Evolutionary conservation across 2,797 vertebrate genomes (phyloP), one percentile per base, ranked within the genome.

Genomic region (Sciaenops ocellatus): DNA sequence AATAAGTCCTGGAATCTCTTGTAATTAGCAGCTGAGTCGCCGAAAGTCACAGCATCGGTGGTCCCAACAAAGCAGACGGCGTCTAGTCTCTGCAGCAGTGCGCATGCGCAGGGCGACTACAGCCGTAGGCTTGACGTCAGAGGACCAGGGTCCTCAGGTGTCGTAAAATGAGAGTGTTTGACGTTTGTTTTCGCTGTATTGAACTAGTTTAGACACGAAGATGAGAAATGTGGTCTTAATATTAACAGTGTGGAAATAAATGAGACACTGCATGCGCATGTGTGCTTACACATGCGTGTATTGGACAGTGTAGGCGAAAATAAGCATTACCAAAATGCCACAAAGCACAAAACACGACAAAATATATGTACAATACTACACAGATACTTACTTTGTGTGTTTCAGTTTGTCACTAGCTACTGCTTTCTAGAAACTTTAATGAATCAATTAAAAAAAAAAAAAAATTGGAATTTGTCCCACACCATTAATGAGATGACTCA

Each of bases 41-140:
- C 1, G 38, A 51, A 83, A 91, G 56, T 87, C 84, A 8, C 24
- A 62, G 69, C 79, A 81, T 65, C 86, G 69, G 82, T 72, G 76
- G 69, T 88, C 75, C 80, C 79, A 89, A 93, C 94, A 93, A 94
- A 94, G 88, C 86, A 79, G 79, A 85, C 83, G 56, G 71, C 56
- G 70, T 72, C 73, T 15, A 56, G 66, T 66, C 50, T 51, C 80
- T 55, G 52, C 30, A 7, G 0, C 5, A 84, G 0, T 0, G 90
- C 93, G 94, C 95, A 94, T 89, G 94, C 93, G 94, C 87, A 28
- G 1, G 2, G 2, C 57, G 18, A 48, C 48, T 65, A 79, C 84
- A 89, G 87, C 89, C 81, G 83, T 34, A 48, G 18, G 41, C 54
- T 5, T 92, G 91, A 95, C 93, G 94, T 95, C 90, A 90, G 22